phyloP scores from a whole-genome alignment of 2,888 invertebrate species.

The Meloe dianella region DNA sequence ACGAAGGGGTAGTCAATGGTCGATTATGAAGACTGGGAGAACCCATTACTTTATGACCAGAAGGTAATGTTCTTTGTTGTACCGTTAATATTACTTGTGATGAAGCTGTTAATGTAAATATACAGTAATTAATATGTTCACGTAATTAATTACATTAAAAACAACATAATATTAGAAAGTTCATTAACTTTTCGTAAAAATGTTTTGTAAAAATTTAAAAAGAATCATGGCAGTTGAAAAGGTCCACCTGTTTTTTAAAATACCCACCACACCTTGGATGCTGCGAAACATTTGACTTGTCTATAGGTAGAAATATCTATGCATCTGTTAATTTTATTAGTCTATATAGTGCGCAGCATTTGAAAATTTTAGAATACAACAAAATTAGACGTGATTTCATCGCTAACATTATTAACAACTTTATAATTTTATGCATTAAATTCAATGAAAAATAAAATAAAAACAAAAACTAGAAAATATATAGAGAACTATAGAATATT shows the following conservation, averaged over 20 bases:
- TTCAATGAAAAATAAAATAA: neutral
- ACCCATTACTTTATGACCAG: conserved; percentile 54
- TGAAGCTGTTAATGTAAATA: conserved; percentile 63
- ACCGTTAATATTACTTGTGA: conserved; percentile 74
- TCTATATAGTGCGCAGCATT: conserved; percentile 24
- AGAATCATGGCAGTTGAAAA: neutral
- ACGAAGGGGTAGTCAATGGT: conserved; percentile 55
- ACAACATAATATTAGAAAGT: neutral
- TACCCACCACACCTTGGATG: conserved; percentile 21
- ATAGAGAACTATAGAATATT: neutral
- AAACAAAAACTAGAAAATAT: neutral
- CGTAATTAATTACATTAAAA: neutral
- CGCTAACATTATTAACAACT: conserved; percentile 14
- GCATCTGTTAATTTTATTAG: conserved; percentile 21
- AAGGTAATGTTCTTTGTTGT: conserved; percentile 63
- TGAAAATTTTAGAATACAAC: conserved; percentile 21
- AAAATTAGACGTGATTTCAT: conserved; percentile 32
- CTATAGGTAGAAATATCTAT: neutral
- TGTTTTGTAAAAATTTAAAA: neutral
- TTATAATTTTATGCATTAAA: conserved; percentile 19
- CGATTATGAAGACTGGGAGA: conserved; percentile 61
- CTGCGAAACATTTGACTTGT: conserved; percentile 9
- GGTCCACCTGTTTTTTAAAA: conserved; percentile 24
- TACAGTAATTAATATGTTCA: neutral
- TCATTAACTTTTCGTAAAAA: neutral